Percentiles rank a stretch among this genome's conserved stretches.
Conservation (phyloP, 2,797 vertebrate species). For the Limosa lapponica region DNA sequence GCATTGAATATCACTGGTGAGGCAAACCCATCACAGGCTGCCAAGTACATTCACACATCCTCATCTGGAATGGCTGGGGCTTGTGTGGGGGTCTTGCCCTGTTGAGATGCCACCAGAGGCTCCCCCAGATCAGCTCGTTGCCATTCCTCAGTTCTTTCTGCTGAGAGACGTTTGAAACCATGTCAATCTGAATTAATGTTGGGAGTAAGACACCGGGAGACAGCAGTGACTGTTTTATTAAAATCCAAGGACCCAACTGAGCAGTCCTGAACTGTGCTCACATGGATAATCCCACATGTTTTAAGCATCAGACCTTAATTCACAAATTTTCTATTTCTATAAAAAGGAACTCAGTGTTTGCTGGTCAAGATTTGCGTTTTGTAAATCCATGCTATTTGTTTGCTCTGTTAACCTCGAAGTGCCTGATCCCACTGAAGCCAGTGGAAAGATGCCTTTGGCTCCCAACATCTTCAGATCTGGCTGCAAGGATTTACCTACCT, state of each 20-base stretch:
- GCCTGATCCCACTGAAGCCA: background rate
- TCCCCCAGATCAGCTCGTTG: background rate
- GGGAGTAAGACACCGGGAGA: background rate
- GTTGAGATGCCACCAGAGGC: slow-evolving; percentile 5
- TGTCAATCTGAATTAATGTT: slow-evolving; percentile 38
- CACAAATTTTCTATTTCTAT: background rate
- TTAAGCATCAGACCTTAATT: background rate
- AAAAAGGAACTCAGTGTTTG: background rate
- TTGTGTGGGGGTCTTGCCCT: background rate
- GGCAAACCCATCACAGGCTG: background rate
- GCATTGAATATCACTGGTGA: background rate
- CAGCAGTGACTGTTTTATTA: slow-evolving; percentile 55
- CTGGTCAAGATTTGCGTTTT: background rate
- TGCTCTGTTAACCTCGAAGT: background rate
- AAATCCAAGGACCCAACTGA: slow-evolving; percentile 49
- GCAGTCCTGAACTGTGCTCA: slow-evolving; percentile 3
- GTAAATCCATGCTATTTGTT: background rate
- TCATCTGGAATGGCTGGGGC: accelerated
- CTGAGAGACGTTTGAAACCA: background rate
- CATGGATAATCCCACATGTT: background rate
- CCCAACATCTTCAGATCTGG: background rate
- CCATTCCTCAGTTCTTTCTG: background rate
- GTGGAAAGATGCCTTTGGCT: background rate
- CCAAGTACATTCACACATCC: background rate
- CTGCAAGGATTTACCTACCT: background rate